Percentiles rank a stretch among this genome's conserved stretches.
Evolutionary conservation across 2,888 invertebrate genomes (phyloP).

Genomic region (Aleiodes alternator): DNA sequence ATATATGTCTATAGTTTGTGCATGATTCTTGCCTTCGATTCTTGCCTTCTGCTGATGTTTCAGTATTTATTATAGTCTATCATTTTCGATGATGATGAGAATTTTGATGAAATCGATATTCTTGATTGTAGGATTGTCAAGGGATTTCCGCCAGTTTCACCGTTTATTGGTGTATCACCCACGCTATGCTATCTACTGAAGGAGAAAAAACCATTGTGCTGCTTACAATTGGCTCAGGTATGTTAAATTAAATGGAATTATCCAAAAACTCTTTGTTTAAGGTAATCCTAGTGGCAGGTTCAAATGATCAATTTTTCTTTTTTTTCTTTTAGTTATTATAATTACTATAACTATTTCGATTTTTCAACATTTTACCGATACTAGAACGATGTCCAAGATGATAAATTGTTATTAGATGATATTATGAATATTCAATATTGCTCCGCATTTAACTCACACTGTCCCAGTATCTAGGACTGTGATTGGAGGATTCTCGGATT

Average conservation of each 20-base stretch:
- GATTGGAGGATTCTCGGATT: too few species aligned
- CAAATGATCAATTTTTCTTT: too few species aligned
- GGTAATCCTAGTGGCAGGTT: too few species aligned
- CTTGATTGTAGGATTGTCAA: constrained; percentile 87
- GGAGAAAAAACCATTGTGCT: constrained; percentile 97
- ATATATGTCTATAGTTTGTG: background rate
- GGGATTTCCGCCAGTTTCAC: constrained; percentile 97
- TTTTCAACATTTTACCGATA: too few species aligned
- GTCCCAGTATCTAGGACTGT: too few species aligned
- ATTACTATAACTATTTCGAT: too few species aligned
- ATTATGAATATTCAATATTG: too few species aligned
- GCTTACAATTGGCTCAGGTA: constrained; percentile 94
- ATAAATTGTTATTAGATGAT: too few species aligned
- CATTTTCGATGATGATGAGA: background rate
- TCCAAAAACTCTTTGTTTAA: background rate
- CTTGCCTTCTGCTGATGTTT: background rate
- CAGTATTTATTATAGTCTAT: background rate
- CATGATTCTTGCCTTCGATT: background rate
- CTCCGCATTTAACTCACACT: too few species aligned
- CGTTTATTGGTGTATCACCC: constrained; percentile 98
- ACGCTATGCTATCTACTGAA: constrained; percentile 97
- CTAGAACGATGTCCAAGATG: too few species aligned
- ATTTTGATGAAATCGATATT: constrained; percentile 36
- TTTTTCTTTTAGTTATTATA: too few species aligned
- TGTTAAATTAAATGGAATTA: background rate